These are phyloP conservation scores for Bagarius yarrelli DNA, from an alignment of 2,113 vertebrate species.

Conservation along the genomic window DNA sequence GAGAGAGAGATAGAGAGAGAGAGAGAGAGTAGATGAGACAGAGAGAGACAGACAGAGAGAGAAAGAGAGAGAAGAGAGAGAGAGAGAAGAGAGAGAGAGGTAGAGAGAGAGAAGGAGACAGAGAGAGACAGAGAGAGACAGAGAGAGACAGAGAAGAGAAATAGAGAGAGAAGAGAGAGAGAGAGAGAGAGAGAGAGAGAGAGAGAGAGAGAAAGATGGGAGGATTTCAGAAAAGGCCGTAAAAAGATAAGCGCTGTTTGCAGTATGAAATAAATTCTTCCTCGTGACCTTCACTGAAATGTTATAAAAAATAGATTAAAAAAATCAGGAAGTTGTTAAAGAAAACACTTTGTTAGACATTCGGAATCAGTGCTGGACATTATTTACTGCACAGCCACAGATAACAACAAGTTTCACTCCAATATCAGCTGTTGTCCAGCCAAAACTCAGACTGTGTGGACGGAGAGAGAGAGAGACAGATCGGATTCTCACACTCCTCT, in stretches of 20 bases:
- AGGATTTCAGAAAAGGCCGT: background rate
- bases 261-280: background rate
- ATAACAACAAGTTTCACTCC: background rate
- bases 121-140: background rate
- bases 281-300: background rate
- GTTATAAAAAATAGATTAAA: background rate
- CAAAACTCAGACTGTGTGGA: background rate
- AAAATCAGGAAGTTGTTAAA: background rate
- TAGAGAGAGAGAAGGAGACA: background rate
- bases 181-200: constrained; percentile 2
- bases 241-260: background rate
- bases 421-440: background rate
- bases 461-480: no score
- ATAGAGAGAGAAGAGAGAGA: background rate
- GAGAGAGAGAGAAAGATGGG: background rate
- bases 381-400: background rate
- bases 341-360: background rate
- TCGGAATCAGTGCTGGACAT: background rate
- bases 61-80: constrained; percentile 1
- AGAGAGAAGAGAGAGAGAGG: background rate
- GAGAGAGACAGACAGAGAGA: no score
- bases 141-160: no score
- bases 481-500: background rate
- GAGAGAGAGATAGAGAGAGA: constrained; percentile 6
- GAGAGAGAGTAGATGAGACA: no score